Conservation (phyloP, 2,888 invertebrate species). For the Synanthedon tipuliformis region DNA sequence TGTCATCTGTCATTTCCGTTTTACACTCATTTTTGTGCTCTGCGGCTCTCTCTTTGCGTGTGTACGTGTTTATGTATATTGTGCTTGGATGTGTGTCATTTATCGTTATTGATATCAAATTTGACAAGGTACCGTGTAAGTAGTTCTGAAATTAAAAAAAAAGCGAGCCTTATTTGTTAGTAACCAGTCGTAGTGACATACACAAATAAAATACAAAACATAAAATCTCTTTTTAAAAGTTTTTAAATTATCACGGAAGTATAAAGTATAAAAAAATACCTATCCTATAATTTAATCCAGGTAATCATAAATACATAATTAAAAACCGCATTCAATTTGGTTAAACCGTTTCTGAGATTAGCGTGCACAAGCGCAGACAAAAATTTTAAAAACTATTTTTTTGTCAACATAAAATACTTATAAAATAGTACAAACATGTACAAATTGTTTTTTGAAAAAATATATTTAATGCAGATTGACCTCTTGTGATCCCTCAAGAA, state of each 20-base stretch:
- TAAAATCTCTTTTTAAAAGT: no score
- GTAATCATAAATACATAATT: no score
- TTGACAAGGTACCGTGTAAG: constrained; percentile 5
- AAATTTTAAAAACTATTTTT: not conserved
- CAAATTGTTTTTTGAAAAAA: not conserved
- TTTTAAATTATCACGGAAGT: no score
- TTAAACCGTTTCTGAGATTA: constrained; percentile 4
- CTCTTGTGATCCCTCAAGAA: no score
- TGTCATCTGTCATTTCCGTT: constrained; percentile 2
- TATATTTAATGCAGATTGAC: no score
- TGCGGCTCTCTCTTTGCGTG: constrained; percentile 1
- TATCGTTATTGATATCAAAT: constrained; percentile 4
- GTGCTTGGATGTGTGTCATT: constrained; percentile 3
- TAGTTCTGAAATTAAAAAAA: not conserved
- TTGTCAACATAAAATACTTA: no score
- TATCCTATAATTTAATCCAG: no score
- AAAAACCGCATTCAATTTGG: not conserved
- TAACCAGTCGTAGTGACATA: no score
- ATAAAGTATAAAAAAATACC: no score
- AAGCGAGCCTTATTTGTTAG: no score
- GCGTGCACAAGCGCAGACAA: not conserved
- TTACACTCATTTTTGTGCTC: not conserved
- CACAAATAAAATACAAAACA: no score
- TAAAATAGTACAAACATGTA: not conserved
- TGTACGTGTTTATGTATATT: constrained; percentile 2